These are phyloP conservation scores for Drosophila pectinifera DNA, from an alignment of 1,140 invertebrate genomes.

Conservation along the genomic window DNA sequence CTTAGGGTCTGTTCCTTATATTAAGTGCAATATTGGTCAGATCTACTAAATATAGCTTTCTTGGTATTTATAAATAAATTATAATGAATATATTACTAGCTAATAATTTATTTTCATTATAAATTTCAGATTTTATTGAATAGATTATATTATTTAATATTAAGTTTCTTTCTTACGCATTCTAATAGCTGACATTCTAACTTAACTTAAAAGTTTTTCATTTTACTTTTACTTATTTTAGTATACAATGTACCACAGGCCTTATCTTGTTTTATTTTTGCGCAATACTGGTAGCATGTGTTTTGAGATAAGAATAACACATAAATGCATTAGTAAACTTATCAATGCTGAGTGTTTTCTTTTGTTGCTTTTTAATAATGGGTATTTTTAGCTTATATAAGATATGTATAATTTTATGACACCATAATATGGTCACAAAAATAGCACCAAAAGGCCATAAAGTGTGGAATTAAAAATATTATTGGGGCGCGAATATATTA, in stretches of 20 bases:
- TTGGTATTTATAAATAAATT: not conserved
- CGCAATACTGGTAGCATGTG: not conserved
- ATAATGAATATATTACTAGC: not conserved
- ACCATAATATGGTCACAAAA: slow-evolving; percentile 5
- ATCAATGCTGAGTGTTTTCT: not conserved
- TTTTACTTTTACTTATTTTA: not conserved
- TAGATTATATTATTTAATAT: not conserved
- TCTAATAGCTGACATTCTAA: not conserved
- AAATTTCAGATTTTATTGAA: not conserved
- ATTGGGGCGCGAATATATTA: not conserved
- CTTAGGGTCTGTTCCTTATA: slow-evolving; percentile 5
- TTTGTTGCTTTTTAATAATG: slow-evolving; percentile 6
- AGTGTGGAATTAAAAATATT: slow-evolving; percentile 8
- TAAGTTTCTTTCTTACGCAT: rapidly evolving
- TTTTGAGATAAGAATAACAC: not conserved
- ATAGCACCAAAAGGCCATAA: slow-evolving; percentile 6
- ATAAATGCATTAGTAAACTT: slow-evolving; percentile 2
- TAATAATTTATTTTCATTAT: not conserved
- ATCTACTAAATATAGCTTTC: not conserved
- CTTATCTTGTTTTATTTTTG: not conserved
- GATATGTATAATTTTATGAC: slow-evolving; percentile 8
- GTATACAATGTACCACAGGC: not conserved
- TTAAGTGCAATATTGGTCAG: no score
- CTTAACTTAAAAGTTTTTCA: not conserved
- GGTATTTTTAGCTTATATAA: slow-evolving; percentile 16